These are phyloP conservation scores for Paramuricea clavata DNA, from an alignment of 92 coral and sea anemone species.

Conservation along the genomic window DNA sequence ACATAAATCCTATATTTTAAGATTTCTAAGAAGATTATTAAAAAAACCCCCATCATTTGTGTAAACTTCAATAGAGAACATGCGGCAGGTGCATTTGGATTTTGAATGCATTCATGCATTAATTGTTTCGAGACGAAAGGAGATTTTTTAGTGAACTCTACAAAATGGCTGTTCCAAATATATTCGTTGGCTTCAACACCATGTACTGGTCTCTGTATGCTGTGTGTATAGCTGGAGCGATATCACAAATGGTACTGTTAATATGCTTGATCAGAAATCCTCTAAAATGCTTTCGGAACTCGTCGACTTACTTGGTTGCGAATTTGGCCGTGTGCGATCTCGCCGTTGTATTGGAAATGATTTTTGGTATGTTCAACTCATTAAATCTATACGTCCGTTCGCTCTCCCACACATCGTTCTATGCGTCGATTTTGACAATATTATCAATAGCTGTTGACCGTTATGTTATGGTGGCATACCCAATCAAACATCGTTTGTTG, in stretches of 20 bases:
- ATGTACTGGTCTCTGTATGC: background rate
- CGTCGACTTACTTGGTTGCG: background rate
- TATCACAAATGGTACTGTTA: background rate
- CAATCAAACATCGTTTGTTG: background rate
- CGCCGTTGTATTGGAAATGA: background rate
- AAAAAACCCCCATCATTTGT: too few species aligned
- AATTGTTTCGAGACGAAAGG: background rate
- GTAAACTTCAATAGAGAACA: too few species aligned
- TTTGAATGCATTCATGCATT: background rate
- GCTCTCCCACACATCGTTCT: background rate
- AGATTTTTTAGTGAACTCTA: background rate
- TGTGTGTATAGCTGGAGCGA: constrained; percentile 11
- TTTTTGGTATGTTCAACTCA: background rate
- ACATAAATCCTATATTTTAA: too few species aligned
- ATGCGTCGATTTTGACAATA: background rate
- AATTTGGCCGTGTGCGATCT: constrained; percentile 9
- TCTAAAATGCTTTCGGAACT: background rate
- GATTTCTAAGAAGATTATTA: too few species aligned
- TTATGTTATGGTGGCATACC: background rate
- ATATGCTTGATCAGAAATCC: background rate
- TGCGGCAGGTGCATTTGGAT: too few species aligned
- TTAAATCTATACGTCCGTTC: background rate
- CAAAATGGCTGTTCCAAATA: background rate
- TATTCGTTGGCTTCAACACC: background rate
- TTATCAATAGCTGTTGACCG: background rate